Base-by-base conservation (phyloP, 2,797 vertebrate genomes). In the Acipenser oxyrinchus region DNA sequence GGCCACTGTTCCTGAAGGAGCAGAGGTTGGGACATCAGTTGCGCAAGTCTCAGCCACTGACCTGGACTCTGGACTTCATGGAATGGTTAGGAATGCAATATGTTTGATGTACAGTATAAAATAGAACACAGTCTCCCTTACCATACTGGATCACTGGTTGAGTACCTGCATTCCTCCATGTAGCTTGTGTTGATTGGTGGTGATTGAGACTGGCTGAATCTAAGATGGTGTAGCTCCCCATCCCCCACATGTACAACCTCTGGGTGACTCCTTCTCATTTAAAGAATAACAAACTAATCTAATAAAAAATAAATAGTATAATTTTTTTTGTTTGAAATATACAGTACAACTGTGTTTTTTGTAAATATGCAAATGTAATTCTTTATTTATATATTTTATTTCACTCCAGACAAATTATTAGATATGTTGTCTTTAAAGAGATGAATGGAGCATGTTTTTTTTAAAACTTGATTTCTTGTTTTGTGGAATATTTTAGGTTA, bases 31-130 rank as follows among this genome's bases (percentile, higher is more conserved):
- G 64, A 92, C 86, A 0, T 88, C 90, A 0, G 88, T 95, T 72
- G 79, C 79, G 69, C 92, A 93, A 79, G 92, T 95, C 72, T 86
- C 86, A 6, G 94, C 93, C 68, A 86, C 75, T 0, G 94, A 95
- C 79, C 81, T 91, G 82, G 94, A 95, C 79, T 93, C 92, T 5
- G 92, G 92, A 53, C 85, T 82, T 0, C 91, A 93, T 2, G 93
- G 94, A 77, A 82, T 81, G 91, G 94, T 95, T 77, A 85, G 83
- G 6, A 37, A 37, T 37, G 23, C 23, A 37, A 37, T 37, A 37
- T 37, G 23, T 37, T 3, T 37, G 23, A 37, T 37, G 23, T 69
- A 74, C 10, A 3, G 64, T 37, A 1, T 53, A 37, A 37, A 37
- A 37, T 37, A 37, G 23, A 37, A 37, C 23, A 37, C 23, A 37